Evolutionary conservation across 2,113 vertebrate genomes (phyloP).

Genomic region (Crotalus viridis): DNA sequence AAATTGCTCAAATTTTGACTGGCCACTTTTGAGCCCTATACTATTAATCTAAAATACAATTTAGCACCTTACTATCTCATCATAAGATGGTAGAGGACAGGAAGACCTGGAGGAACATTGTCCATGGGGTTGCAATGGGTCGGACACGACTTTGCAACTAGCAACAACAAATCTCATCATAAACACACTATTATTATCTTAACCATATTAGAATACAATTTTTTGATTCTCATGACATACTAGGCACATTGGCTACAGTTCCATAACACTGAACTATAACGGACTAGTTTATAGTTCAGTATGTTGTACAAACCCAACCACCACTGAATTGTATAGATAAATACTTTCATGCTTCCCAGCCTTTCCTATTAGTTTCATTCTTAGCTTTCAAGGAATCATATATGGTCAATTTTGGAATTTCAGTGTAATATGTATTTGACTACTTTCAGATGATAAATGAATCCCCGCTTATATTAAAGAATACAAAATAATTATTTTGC

Average conservation of each 20-base stretch:
- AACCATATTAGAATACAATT: neutral
- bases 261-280: neutral
- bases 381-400: neutral
- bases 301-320: neutral
- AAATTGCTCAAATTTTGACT: neutral
- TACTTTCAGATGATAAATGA: neutral
- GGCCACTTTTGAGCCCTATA: neutral
- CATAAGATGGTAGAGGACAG: neutral
- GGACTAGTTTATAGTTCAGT: neutral
- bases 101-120: too few species aligned
- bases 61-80: neutral
- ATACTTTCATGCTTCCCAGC: neutral
- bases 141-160: too few species aligned
- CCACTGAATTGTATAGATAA: neutral
- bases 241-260: neutral
- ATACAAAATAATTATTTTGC: neutral
- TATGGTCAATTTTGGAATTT: neutral
- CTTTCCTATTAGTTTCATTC: neutral
- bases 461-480: neutral
- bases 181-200: neutral
- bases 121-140: too few species aligned
- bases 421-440: neutral
- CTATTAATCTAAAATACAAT: neutral
- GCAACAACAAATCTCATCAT: too few species aligned
- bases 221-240: neutral